Evolutionary conservation across 2,888 invertebrate species (phyloP).

Genomic region (Clistopyga incitator): DNA sequence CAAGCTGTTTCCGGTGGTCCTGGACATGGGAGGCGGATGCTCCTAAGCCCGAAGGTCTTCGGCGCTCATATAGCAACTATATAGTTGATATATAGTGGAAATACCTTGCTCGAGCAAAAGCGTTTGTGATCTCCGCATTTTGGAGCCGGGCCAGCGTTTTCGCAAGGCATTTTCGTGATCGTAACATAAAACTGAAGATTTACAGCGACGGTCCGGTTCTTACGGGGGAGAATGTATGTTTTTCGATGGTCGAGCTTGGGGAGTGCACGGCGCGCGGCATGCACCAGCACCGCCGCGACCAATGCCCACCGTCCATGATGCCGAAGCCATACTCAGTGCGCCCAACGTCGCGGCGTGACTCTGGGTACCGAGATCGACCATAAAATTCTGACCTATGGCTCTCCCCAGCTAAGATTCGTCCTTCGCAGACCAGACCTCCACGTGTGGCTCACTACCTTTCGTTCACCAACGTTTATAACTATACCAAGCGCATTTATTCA

Average conservation of each 20-base stretch:
- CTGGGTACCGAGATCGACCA: slow-evolving; percentile 64
- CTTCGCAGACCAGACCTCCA: slow-evolving; percentile 18
- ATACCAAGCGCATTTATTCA: slow-evolving; percentile 6
- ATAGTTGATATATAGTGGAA: slow-evolving; percentile 17
- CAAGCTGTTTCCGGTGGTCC: neutral
- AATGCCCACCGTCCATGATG: slow-evolving; percentile 38
- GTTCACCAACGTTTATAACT: neutral
- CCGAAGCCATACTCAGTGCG: slow-evolving; percentile 16
- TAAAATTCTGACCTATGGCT: slow-evolving; percentile 72
- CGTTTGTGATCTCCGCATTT: slow-evolving; percentile 34
- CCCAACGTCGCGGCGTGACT: slow-evolving; percentile 17
- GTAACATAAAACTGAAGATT: slow-evolving; percentile 77
- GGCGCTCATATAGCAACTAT: slow-evolving; percentile 1
- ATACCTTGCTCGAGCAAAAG: slow-evolving; percentile 40
- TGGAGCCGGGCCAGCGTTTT: slow-evolving; percentile 74
- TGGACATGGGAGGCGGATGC: neutral
- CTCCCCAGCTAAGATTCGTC: slow-evolving; percentile 11
- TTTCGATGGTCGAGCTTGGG: slow-evolving; percentile 69
- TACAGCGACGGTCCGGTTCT: slow-evolving; percentile 70
- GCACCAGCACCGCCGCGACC: slow-evolving; percentile 5
- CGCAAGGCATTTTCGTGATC: slow-evolving; percentile 75
- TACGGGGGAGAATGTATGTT: slow-evolving; percentile 71
- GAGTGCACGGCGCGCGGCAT: slow-evolving; percentile 60
- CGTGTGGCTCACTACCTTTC: slow-evolving; percentile 39
- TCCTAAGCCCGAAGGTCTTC: slow-evolving; percentile 2